Conservation (phyloP, 2,888 invertebrate genomes). For the Caenorhabditis sulstoni region DNA sequence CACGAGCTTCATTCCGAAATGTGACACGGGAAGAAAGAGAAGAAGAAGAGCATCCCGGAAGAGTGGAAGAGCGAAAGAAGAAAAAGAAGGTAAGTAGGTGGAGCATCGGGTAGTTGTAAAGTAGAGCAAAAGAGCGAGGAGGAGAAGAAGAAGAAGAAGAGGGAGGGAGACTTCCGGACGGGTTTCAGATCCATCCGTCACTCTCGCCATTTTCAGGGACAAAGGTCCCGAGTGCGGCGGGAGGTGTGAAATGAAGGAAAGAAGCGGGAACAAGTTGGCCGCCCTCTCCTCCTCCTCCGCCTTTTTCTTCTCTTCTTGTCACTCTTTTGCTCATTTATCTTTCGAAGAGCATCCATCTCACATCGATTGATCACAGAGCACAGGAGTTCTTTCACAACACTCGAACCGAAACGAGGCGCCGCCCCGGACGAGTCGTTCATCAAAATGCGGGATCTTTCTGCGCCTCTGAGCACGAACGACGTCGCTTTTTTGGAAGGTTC, state of each 20-base stretch:
- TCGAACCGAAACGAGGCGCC: conserved; percentile 6
- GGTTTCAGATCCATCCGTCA: conserved; percentile 20
- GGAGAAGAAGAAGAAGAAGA: conserved; percentile 26
- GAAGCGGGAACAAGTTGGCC: conserved; percentile 7
- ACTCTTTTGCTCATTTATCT: conserved; percentile 42
- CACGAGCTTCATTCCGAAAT: not conserved
- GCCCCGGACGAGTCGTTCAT: conserved; percentile 36
- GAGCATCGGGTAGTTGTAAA: conserved; percentile 34
- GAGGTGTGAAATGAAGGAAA: conserved; percentile 40
- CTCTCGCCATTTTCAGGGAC: conserved; percentile 29
- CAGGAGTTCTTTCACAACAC: conserved; percentile 17
- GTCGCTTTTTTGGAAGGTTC: conserved; percentile 26
- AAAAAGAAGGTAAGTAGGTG: conserved; percentile 9
- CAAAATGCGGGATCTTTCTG: conserved; percentile 55
- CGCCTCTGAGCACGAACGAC: conserved; percentile 43
- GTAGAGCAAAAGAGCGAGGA: conserved; percentile 31
- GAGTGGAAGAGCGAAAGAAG: not conserved
- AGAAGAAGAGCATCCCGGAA: not conserved
- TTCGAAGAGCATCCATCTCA: conserved; percentile 24
- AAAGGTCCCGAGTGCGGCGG: conserved; percentile 10
- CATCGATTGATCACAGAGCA: conserved; percentile 30
- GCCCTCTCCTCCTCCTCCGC: conserved; percentile 10
- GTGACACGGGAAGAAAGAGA: not conserved
- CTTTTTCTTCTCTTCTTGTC: conserved; percentile 5
- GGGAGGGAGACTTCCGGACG: conserved; percentile 22